Evolutionary conservation across 2,113 vertebrate species (phyloP).

Genomic region (Connochaetes taurinus): DNA sequence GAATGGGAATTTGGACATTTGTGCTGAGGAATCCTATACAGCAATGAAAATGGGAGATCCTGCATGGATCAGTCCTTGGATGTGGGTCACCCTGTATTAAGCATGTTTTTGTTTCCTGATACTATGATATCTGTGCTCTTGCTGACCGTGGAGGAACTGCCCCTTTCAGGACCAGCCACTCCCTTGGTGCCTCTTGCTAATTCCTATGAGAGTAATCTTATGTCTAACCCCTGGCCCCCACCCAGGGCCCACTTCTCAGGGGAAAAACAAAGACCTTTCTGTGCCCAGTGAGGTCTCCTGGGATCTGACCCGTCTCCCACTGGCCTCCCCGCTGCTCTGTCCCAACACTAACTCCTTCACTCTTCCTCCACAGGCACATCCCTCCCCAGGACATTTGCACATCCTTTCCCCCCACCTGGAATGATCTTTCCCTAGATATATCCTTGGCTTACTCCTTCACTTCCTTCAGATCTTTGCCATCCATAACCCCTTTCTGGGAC

Average conservation of each 20-base stretch:
- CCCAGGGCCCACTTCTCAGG: neutral
- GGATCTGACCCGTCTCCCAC: fast-evolving
- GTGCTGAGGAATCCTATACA: neutral
- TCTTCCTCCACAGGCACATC: too few relatives aligned
- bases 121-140: neutral
- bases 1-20: neutral
- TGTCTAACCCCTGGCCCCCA: neutral
- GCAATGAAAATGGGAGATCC: neutral
- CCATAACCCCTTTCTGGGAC: neutral
- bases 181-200: neutral
- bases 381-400: neutral
- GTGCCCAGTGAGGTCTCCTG: fast-evolving
- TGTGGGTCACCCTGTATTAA: too few relatives aligned
- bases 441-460: neutral
- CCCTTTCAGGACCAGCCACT: neutral
- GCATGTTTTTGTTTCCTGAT: neutral
- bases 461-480: neutral
- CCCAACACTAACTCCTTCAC: neutral
- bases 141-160: too few relatives aligned
- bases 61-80: fast-evolving
- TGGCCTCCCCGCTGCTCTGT: neutral
- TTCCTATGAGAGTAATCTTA: neutral
- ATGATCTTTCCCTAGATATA: neutral
- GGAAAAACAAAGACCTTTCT: neutral
- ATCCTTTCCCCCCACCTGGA: neutral